These are phyloP conservation scores for Fulica atra DNA, from an alignment of 2,113 vertebrate species.

Conservation along the genomic window DNA sequence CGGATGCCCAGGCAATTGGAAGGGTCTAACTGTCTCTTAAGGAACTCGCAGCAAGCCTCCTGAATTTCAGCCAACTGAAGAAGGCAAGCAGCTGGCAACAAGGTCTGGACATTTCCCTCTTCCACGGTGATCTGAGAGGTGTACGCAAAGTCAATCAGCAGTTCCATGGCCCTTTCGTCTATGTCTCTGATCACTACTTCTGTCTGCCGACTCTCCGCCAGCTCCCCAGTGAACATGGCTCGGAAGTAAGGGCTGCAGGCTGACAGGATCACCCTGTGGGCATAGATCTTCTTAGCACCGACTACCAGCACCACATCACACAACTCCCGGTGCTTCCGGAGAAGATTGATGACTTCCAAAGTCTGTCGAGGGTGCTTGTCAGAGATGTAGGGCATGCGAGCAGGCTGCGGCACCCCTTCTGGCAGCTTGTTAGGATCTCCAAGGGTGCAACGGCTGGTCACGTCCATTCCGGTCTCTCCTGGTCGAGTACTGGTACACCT, in stretches of 20 bases:
- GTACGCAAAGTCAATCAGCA: conserved; percentile 98
- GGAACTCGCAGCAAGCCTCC: conserved; percentile 97
- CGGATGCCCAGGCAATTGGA: conserved; percentile 98
- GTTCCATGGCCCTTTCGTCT: conserved; percentile 96
- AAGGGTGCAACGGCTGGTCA: conserved; percentile 97
- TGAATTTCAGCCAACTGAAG: conserved; percentile 98
- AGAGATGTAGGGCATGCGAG: conserved; percentile 97
- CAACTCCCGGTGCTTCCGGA: conserved; percentile 95
- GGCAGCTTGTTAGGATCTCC: conserved; percentile 98
- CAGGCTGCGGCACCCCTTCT: conserved; percentile 96
- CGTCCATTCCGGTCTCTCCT: conserved; percentile 98
- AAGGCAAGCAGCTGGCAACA: conserved; percentile 95
- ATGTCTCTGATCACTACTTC: conserved; percentile 98
- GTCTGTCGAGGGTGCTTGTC: conserved; percentile 98
- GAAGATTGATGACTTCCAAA: conserved; percentile 95
- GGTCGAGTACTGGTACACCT: conserved; percentile 93
- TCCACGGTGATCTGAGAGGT: conserved; percentile 98
- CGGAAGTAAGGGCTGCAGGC: conserved; percentile 98
- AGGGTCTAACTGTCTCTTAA: conserved; percentile 96
- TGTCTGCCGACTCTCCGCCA: conserved; percentile 95
- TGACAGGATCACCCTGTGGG: conserved; percentile 94
- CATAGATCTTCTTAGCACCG: conserved; percentile 97
- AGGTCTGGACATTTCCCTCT: conserved; percentile 96
- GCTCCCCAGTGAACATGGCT: conserved; percentile 98
- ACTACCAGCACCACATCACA: conserved; percentile 98